Evolutionary conservation across 2,888 invertebrate genomes (phyloP).

Genomic region (Nymphalis polychloros): DNA sequence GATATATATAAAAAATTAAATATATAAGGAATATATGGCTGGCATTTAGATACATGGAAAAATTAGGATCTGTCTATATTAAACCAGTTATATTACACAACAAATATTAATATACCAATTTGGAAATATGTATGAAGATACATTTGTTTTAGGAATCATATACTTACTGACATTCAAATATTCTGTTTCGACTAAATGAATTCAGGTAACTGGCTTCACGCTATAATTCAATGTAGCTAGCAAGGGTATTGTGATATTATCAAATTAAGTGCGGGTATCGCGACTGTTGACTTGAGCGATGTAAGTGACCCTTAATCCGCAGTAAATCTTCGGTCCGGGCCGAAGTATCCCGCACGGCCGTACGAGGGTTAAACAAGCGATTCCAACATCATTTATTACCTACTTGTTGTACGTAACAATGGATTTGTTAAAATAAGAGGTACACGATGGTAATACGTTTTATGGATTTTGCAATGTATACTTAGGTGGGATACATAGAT

Average conservation of each 20-base stretch:
- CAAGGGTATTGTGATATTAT: conserved; percentile 61
- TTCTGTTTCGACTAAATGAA: too few relatives aligned
- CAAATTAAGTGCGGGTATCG: conserved; percentile 69
- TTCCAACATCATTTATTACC: conserved; percentile 77
- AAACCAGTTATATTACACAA: too few relatives aligned
- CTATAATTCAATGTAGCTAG: conserved; percentile 56
- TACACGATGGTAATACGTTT: conserved; percentile 35
- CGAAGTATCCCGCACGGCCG: conserved; percentile 45
- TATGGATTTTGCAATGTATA: conserved; percentile 4
- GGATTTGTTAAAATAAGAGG: conserved; percentile 42
- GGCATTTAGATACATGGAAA: too few relatives aligned
- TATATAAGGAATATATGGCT: too few relatives aligned
- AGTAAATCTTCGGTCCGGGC: conserved; percentile 73
- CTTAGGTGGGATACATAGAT: too few relatives aligned
- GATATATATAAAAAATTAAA: neutral
- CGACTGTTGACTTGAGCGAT: conserved; percentile 75
- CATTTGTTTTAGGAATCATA: neutral
- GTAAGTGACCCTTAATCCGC: conserved; percentile 79
- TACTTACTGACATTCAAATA: neutral
- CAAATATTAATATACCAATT: too few relatives aligned
- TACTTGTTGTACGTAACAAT: conserved; percentile 53
- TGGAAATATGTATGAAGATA: too few relatives aligned
- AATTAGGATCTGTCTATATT: too few relatives aligned
- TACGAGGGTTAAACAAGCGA: conserved; percentile 73
- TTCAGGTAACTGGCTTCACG: conserved; percentile 30